Evolutionary conservation across 2,113 vertebrate species (phyloP), one percentile per base, ranked within the genome.

Genomic region (Vidua chalybeata): DNA sequence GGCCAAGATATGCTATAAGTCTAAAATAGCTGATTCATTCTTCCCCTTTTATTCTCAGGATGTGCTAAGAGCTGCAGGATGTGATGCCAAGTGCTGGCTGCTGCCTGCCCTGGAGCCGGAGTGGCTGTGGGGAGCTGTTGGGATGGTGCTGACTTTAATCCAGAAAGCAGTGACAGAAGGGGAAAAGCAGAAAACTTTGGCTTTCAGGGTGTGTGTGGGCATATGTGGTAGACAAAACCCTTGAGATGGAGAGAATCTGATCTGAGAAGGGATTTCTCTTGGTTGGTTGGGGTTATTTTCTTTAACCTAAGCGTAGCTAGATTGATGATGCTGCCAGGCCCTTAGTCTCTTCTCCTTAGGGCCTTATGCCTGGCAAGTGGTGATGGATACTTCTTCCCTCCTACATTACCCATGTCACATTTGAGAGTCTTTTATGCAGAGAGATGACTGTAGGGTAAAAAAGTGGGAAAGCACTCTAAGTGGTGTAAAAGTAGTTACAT

Each of bases 1-100:
- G 83, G 62, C 31, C 37, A 71, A 68, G 79, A 49, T 58, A n/a
- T 9, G 49, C 8, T 62, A 3, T 46, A 67, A 73, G 22, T 66
- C 62, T 66, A 27, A 94, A 95, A 5, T 0, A 90, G 79, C 76
- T 84, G 73, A 95, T 94, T 92, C 78, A 62, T 78, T 79, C 79
- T 84, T 72, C 66, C 30, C 20, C 52, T 69, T 41, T 37, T 56
- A 41, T 58, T 56, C n/a, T 56, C 0, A 11, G 26, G 73, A 67
- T 85, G 77, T 1, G 9, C 69, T 64, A 45, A 72, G 62, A 68
- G 71, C 86, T 89, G 77, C 88, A 83, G 80, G 55, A 67, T 16
- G 7, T 7, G 37, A 66, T 77, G 45, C 91, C 69, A 87, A 68
- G 45, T 24, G 62, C 64, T 87, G 87, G 86, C 63, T 91, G 64